Percentiles rank a stretch among this genome's conserved stretches.
Evolutionary conservation across 2,888 invertebrate genomes (phyloP).

Genomic region (Drosophila rellima): DNA sequence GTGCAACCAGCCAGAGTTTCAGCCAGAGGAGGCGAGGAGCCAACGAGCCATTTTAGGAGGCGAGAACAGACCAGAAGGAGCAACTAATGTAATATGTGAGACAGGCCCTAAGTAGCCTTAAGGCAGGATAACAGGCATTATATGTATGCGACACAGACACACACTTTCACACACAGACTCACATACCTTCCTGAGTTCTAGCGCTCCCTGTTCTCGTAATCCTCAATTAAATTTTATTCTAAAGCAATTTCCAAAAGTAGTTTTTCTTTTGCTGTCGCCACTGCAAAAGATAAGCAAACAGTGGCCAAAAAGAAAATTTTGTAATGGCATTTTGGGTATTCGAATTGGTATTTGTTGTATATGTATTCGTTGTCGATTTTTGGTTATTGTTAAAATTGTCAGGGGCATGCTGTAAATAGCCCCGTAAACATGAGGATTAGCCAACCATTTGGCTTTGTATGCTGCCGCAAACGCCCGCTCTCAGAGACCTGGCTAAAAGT

Average conservation of each 20-base stretch:
- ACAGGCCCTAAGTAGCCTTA: constrained; percentile 82
- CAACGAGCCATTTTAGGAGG: constrained; percentile 29
- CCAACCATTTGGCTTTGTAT: constrained; percentile 75
- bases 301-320: constrained; percentile 41
- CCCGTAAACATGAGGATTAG: constrained; percentile 82
- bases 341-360: constrained; percentile 9
- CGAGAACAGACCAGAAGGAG: constrained; percentile 36
- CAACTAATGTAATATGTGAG: constrained; percentile 79
- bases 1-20: constrained; percentile 26
- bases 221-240: constrained; percentile 84
- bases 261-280: constrained; percentile 59
- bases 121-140: constrained; percentile 80
- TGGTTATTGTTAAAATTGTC: constrained; percentile 75
- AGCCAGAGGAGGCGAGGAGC: constrained; percentile 17
- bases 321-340: constrained; percentile 57
- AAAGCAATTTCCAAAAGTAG: constrained; percentile 82
- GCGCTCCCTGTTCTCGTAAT: constrained; percentile 68
- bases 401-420: constrained; percentile 76
- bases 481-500: constrained; percentile 65
- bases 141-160: constrained; percentile 49
- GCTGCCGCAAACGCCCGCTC: constrained; percentile 38
- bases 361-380: constrained; percentile 55
- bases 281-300: constrained; percentile 72
- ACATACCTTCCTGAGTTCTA: constrained; percentile 34
- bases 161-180: constrained; percentile 9